A percentile compares a stretch with the other conserved stretches of the same genome.
These are phyloP conservation scores for Anoplophora glabripennis DNA, from an alignment of 1,140 invertebrate species.

Conservation along the genomic window DNA sequence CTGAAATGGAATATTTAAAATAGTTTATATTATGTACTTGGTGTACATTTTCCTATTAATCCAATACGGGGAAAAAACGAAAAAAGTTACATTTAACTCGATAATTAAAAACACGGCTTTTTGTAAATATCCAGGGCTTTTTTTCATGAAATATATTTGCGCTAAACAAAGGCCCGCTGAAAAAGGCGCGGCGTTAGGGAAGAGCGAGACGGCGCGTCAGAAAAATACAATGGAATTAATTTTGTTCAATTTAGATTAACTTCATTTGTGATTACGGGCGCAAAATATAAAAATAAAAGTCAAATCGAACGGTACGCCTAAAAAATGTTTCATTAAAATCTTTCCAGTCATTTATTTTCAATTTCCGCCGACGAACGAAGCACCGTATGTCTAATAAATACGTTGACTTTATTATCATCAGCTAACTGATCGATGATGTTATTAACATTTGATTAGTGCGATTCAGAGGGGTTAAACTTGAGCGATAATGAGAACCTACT, in stretches of 20 bases:
- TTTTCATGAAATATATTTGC: background rate
- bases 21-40: slow-evolving; percentile 6
- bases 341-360: slow-evolving; percentile 31
- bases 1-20: slow-evolving; percentile 5
- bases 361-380: background rate
- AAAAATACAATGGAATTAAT: slow-evolving; percentile 49
- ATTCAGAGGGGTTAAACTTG: background rate
- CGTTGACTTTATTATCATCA: background rate
- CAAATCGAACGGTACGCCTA: slow-evolving; percentile 3
- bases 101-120: slow-evolving; percentile 12
- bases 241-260: slow-evolving; percentile 50
- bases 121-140: slow-evolving; percentile 12
- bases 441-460: slow-evolving; percentile 6
- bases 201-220: slow-evolving; percentile 28
- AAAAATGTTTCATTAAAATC: slow-evolving; percentile 41
- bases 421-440: background rate
- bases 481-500: background rate
- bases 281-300: slow-evolving; percentile 22
- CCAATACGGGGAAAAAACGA: background rate
- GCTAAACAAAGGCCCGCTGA: background rate
- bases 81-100: background rate
- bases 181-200: background rate
- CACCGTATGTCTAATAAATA: background rate
- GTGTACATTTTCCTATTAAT: background rate
- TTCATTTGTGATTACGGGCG: slow-evolving; percentile 48